phyloP scores from a whole-genome alignment of 2,888 invertebrate genomes.

The Volucella inanis region DNA sequence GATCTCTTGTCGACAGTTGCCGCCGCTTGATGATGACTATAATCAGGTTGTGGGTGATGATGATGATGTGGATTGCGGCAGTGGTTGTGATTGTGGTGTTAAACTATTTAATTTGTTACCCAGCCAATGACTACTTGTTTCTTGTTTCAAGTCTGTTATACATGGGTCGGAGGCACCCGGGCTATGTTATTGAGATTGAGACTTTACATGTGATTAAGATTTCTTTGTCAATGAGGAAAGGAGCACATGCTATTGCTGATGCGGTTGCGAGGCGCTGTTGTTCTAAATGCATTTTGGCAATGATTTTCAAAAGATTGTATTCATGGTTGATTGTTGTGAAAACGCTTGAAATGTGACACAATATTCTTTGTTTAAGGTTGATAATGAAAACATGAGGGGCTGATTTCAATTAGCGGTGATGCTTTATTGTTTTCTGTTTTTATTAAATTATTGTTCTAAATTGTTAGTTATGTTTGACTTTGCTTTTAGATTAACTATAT shows the following conservation, averaged over 20 bases:
- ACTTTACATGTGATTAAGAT: constrained; percentile 3
- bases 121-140: constrained; percentile 26
- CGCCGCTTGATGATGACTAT: constrained; percentile 5
- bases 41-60: too few species aligned
- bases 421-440: too few species aligned
- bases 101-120: constrained; percentile 12
- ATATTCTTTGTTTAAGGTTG: not conserved
- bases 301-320: not conserved
- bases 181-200: not conserved
- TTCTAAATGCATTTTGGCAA: constrained; percentile 29
- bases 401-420: too few species aligned
- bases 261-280: constrained; percentile 4
- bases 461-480: too few species aligned
- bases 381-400: too few species aligned
- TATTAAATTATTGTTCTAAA: too few species aligned
- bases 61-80: too few species aligned
- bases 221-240: not conserved
- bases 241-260: not conserved
- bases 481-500: too few species aligned
- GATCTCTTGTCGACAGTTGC: constrained; percentile 22
- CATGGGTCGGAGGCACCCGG: not conserved
- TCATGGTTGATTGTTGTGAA: constrained; percentile 30
- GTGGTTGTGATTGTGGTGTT: constrained; percentile 3
- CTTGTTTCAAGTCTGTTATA: constrained; percentile 22
- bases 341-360: not conserved